Evolutionary conservation across 2,113 vertebrate species (phyloP), one percentile per base, ranked within the genome.

Genomic region (Apodemus speciosus): DNA sequence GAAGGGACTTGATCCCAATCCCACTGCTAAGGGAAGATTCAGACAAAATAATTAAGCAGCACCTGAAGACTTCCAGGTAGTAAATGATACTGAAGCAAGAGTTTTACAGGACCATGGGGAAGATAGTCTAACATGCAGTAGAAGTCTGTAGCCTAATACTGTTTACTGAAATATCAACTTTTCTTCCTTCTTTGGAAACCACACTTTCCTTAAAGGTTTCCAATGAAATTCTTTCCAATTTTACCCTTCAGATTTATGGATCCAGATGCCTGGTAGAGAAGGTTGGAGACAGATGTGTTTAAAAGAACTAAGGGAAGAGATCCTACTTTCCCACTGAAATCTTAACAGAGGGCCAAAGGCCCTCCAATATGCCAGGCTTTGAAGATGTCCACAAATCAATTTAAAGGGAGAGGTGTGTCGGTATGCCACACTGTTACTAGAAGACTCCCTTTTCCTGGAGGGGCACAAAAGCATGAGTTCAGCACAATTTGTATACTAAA

Each of bases 151-250:
- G 51, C 86, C 68, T 93, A 95, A 89, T 80, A 68, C 15, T 64
- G 85, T 91, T 92, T 84, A 94, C 62, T 94, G 25, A 94, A 80
- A 95, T 94, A 64, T 66, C 96, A 96, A 72, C 89, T 86, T 87
- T 92, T 84, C 75, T 89, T 87, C 51, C 87, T 90, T 38, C 64
- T n/a, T 25, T 9, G 46, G 84, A 93, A 94, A 69, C 71, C 68
- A 89, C 75, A 64, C 60, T 84, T 93, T 90, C 72, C 75, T 96
- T 13, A 25, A 88, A 93, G 60, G 38, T 86, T 95, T 94, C 80
- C 40, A 69, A 38, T 92, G 69, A 93, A 68, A 85, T 91, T 93
- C 91, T 91, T 94, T 84, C 58, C 71, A 53, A 30, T 95, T 90
- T 96, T 71, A 94, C 11, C 8, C 25, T 94, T 56, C 49, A 80